These are phyloP conservation scores for Microtus oregoni DNA, from an alignment of 2,113 vertebrate species.

Conservation along the genomic window DNA sequence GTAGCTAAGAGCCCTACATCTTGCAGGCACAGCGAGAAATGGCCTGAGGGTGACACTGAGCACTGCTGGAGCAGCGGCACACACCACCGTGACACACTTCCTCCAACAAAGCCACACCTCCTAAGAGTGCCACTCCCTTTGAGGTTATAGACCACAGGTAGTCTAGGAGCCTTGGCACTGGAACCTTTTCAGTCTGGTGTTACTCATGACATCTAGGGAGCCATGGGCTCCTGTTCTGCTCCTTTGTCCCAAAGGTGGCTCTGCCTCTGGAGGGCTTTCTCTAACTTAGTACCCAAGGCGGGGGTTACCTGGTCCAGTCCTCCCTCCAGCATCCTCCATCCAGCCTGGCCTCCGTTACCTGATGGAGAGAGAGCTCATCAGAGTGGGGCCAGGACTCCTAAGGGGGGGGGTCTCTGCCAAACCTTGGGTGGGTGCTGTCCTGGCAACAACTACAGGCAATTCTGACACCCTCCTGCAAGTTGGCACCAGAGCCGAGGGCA, in stretches of 20 bases:
- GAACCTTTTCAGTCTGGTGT: too few relatives aligned
- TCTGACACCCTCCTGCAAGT: background rate
- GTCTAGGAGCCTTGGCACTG: background rate
- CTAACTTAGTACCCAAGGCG: background rate
- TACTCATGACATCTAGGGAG: background rate
- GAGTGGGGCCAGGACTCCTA: background rate
- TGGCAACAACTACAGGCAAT: background rate
- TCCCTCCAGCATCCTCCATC: background rate
- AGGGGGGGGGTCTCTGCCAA: background rate
- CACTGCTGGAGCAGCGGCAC: accelerated
- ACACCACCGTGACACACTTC: background rate
- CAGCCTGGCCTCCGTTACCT: background rate
- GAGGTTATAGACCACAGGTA: background rate
- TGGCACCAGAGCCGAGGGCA: accelerated
- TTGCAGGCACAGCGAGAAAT: background rate
- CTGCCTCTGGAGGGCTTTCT: background rate
- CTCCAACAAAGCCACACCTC: background rate
- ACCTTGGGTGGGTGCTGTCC: background rate
- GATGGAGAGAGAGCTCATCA: too few relatives aligned
- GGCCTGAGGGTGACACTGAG: background rate
- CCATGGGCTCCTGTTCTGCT: background rate
- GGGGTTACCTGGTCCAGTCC: background rate
- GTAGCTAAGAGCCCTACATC: background rate
- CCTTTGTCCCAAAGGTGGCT: background rate
- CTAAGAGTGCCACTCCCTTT: background rate